Conservation (phyloP, 1,140 invertebrate genomes). For the Cotesia glomerata region DNA sequence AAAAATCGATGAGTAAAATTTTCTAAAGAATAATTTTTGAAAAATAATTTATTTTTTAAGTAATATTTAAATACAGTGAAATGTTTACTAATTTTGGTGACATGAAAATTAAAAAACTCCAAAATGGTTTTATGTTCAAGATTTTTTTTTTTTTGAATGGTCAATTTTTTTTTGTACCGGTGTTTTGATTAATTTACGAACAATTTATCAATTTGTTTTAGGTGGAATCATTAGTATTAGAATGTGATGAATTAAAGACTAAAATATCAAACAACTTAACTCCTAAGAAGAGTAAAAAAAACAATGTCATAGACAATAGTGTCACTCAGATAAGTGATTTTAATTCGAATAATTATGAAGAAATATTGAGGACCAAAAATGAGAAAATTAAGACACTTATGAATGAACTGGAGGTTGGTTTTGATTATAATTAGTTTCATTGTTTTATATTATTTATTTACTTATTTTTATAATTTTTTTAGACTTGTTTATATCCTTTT, state of each 20-base stretch:
- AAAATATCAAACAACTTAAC: slow-evolving; percentile 51
- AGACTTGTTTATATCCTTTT: too few relatives aligned
- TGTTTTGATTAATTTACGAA: not conserved
- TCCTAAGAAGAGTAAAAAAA: slow-evolving; percentile 36
- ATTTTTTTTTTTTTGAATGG: too few relatives aligned
- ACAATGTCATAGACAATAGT: slow-evolving; percentile 27
- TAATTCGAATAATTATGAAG: slow-evolving; percentile 58
- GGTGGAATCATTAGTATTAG: slow-evolving; percentile 63
- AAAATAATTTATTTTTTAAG: too few relatives aligned
- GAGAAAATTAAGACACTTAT: slow-evolving; percentile 72
- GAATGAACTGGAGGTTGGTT: slow-evolving; percentile 68
- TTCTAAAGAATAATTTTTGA: too few relatives aligned
- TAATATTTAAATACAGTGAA: too few relatives aligned
- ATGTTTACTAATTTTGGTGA: too few relatives aligned
- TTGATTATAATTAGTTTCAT: not conserved
- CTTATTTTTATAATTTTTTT: too few relatives aligned
- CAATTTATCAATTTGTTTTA: slow-evolving; percentile 27
- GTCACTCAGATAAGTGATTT: slow-evolving; percentile 41
- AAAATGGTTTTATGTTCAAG: too few relatives aligned
- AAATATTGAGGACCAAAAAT: slow-evolving; percentile 68
- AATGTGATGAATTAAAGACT: slow-evolving; percentile 62
- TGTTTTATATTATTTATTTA: not conserved
- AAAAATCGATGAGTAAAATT: too few relatives aligned
- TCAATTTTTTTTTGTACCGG: too few relatives aligned
- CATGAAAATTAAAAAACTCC: too few relatives aligned